These are phyloP conservation scores for Anser brachyrhynchus DNA, from an alignment of 2,113 vertebrate genomes.

Conservation along the genomic window DNA sequence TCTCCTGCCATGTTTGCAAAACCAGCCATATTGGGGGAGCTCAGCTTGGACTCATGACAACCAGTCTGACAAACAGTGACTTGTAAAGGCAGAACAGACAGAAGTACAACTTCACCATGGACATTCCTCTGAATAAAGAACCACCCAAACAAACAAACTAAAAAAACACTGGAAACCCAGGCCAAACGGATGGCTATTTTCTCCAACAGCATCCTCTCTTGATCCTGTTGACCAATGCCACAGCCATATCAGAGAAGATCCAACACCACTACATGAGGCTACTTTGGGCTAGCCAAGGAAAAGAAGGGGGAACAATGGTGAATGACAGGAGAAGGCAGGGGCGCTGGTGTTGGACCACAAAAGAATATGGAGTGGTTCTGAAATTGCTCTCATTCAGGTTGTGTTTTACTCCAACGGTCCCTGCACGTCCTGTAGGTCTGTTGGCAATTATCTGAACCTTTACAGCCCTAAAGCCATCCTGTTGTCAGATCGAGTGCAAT, in stretches of 20 bases:
- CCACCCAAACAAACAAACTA: accelerated
- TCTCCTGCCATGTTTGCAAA: neutral
- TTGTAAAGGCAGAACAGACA: neutral
- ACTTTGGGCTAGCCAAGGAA: neutral
- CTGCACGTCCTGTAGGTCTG: neutral
- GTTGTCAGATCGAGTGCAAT: neutral
- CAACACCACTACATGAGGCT: neutral
- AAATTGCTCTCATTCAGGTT: neutral
- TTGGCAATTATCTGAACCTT: neutral
- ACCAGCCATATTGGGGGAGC: neutral
- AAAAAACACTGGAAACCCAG: neutral
- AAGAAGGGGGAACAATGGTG: neutral
- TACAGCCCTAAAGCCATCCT: neutral
- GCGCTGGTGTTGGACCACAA: neutral
- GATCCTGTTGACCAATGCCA: neutral
- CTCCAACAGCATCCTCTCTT: neutral
- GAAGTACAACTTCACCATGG: neutral
- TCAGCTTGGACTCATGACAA: neutral
- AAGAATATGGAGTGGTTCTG: neutral
- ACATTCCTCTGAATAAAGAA: neutral
- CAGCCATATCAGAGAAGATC: neutral
- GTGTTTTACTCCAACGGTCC: neutral
- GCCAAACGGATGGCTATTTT: neutral
- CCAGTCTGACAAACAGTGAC: neutral
- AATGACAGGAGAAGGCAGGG: neutral